Evolutionary conservation across 2,888 invertebrate species (phyloP).

Genomic region (Ariolimax columbianus): DNA sequence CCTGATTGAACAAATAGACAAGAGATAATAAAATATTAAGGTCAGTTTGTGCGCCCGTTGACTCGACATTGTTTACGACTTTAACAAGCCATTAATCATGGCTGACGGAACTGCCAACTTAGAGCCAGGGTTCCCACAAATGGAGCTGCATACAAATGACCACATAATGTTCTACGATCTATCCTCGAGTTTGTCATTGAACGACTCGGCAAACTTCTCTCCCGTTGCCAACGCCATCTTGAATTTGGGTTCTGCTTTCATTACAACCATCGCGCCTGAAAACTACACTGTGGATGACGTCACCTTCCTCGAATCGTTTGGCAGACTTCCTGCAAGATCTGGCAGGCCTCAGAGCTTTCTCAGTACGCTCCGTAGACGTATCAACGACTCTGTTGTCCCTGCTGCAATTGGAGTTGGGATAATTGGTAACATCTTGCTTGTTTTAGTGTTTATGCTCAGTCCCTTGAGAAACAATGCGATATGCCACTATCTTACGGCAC

Average conservation of each 20-base stretch:
- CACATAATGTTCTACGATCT: constrained; percentile 18
- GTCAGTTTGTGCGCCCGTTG: too few relatives aligned
- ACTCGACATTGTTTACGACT: too few relatives aligned
- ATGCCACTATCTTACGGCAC: constrained; percentile 56
- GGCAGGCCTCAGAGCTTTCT: neutral
- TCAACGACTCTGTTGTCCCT: constrained; percentile 52
- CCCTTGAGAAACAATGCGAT: constrained; percentile 51
- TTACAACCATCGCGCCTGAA: neutral
- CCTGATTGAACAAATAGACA: too few relatives aligned
- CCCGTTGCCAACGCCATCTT: neutral
- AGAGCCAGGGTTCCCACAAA: neutral
- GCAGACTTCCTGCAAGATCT: neutral
- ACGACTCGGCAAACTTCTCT: neutral
- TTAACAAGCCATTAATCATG: too few relatives aligned
- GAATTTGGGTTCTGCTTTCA: neutral
- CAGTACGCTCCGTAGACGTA: neutral
- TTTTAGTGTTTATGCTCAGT: constrained; percentile 51
- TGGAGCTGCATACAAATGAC: neutral
- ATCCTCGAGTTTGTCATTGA: neutral
- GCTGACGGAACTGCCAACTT: too few relatives aligned
- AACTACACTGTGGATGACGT: constrained; percentile 12
- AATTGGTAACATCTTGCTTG: constrained; percentile 49
- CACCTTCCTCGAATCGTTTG: neutral
- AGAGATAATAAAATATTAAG: too few relatives aligned
- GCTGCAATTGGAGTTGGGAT: constrained; percentile 52